Conservation (phyloP, 2,113 vertebrate genomes). For the Melanerpes formicivorus region DNA sequence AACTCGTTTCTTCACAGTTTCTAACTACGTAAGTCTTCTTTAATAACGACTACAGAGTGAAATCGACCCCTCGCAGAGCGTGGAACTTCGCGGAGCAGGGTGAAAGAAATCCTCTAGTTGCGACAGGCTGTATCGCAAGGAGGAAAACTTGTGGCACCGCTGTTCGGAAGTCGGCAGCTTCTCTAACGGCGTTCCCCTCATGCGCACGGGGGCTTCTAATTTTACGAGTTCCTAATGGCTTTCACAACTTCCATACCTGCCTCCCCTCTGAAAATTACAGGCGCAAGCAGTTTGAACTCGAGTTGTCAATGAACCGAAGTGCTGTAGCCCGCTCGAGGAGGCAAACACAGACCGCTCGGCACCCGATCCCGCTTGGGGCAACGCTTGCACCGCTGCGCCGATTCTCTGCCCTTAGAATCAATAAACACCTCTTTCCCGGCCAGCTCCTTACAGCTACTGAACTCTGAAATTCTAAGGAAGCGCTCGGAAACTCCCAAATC, state of each 20-base stretch:
- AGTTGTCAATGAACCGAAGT: neutral
- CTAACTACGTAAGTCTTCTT: neutral
- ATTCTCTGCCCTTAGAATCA: neutral
- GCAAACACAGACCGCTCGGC: neutral
- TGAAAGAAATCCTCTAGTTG: neutral
- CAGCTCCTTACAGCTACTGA: neutral
- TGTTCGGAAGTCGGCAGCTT: slow-evolving; percentile 7
- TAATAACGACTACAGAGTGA: neutral
- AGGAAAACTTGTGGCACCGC: slow-evolving; percentile 1
- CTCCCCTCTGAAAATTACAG: neutral
- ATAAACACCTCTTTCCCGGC: neutral
- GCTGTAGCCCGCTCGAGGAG: neutral
- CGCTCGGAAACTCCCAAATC: neutral
- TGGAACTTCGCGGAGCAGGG: neutral
- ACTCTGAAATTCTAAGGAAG: neutral
- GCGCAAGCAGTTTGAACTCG: neutral
- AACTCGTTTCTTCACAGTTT: neutral
- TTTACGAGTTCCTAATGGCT: neutral
- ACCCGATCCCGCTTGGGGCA: neutral
- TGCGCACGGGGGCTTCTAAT: neutral
- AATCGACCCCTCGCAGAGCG: neutral
- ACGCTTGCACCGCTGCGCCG: neutral
- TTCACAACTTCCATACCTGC: neutral
- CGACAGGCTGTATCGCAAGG: neutral
- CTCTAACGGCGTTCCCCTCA: neutral